Conservation (phyloP, 2,113 vertebrate genomes). For the Odocoileus virginianus region DNA sequence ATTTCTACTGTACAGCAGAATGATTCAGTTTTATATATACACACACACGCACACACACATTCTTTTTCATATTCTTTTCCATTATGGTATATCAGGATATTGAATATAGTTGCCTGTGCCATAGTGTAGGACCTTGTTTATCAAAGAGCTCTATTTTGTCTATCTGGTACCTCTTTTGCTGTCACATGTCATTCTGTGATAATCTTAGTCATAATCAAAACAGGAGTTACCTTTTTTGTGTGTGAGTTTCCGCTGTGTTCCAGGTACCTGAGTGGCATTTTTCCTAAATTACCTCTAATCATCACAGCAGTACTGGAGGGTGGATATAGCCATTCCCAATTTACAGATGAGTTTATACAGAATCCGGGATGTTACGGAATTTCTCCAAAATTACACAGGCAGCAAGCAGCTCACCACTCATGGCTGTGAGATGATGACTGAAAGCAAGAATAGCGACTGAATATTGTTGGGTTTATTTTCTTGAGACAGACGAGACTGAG, state of each 20-base stretch:
- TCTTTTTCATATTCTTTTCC: neutral
- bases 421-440: neutral
- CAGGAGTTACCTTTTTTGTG: neutral
- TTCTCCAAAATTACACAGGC: neutral
- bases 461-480: constrained; percentile 44
- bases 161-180: neutral
- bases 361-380: neutral
- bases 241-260: neutral
- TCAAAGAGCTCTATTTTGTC: neutral
- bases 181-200: neutral
- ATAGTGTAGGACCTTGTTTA: neutral
- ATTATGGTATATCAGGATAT: neutral
- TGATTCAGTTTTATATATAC: neutral
- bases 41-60: neutral
- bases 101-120: neutral
- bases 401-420: neutral
- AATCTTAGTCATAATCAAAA: neutral
- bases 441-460: neutral
- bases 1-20: neutral
- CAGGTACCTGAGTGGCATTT: neutral
- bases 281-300: neutral
- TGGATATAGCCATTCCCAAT: neutral
- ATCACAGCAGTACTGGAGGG: neutral
- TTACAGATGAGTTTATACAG: neutral
- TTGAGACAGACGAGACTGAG: constrained; percentile 61